Conservation (phyloP, 2,888 invertebrate genomes). For the Lasius platythorax region DNA sequence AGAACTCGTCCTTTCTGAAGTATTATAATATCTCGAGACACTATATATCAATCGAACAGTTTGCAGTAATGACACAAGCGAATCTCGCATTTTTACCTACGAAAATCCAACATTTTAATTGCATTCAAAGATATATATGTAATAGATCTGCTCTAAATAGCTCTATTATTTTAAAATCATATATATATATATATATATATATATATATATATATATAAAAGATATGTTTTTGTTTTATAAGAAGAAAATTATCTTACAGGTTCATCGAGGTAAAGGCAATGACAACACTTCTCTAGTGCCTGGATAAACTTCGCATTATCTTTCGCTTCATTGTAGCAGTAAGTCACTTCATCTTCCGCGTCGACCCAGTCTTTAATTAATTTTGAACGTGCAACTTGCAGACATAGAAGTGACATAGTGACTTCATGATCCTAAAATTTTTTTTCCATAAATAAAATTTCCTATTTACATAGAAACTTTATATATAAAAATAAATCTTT, state of each 20-base stretch:
- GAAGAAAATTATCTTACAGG: slow-evolving; percentile 89
- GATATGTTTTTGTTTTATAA: neutral
- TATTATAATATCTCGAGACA: slow-evolving; percentile 98
- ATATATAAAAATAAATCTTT: neutral
- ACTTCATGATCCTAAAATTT: slow-evolving; percentile 90
- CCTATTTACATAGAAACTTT: neutral
- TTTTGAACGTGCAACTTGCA: slow-evolving; percentile 92
- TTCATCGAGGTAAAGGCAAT: slow-evolving; percentile 96
- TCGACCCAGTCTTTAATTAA: slow-evolving; percentile 94
- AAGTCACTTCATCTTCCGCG: slow-evolving; percentile 96
- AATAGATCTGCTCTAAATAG: neutral
- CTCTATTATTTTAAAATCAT: neutral
- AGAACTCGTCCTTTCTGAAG: slow-evolving; percentile 97
- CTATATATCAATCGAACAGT: slow-evolving; percentile 97
- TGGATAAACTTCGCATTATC: slow-evolving; percentile 98
- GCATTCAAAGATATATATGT: neutral
- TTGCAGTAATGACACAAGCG: slow-evolving; percentile 95
- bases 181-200: neutral
- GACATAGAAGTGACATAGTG: slow-evolving; percentile 91
- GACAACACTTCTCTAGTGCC: slow-evolving; percentile 97
- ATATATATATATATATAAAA: neutral
- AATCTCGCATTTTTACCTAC: slow-evolving; percentile 94
- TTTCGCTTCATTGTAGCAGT: slow-evolving; percentile 97
- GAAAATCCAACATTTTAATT: neutral
- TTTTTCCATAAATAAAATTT: neutral